Conservation (phyloP, 2,113 vertebrate genomes). For the Salvelinus fontinalis region DNA sequence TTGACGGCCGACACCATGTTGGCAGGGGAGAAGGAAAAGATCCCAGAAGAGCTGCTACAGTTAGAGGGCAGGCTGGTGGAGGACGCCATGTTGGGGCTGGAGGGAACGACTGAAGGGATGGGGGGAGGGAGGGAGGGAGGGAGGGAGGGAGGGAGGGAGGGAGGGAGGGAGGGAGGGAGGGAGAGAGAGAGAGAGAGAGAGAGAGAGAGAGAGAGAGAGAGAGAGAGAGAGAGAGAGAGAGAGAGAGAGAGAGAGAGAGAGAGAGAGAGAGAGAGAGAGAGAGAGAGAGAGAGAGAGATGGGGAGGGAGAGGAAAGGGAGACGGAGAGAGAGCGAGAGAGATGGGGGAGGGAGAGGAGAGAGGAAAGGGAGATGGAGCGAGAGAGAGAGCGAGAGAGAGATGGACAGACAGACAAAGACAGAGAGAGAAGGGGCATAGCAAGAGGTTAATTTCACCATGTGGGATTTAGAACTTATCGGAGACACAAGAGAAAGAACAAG, state of each 20-base stretch:
- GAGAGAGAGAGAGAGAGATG: not conserved
- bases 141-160: not conserved
- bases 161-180: not conserved
- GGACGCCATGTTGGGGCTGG: constrained; percentile 97
- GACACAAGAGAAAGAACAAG: not conserved
- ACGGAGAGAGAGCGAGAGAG: not conserved
- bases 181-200: not conserved
- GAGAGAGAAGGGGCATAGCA: not conserved
- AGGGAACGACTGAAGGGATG: constrained; percentile 85
- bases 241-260: not conserved
- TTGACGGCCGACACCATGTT: constrained; percentile 99
- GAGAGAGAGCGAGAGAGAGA: not conserved
- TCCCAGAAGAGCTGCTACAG: constrained; percentile 96
- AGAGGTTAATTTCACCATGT: not conserved
- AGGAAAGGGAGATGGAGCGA: not conserved
- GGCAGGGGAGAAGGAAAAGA: constrained; percentile 99
- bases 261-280: not conserved
- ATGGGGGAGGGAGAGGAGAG: not conserved
- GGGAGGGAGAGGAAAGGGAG: not conserved
- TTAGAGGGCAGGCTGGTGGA: constrained; percentile 96
- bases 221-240: not conserved
- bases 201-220: not conserved
- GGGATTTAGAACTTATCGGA: not conserved
- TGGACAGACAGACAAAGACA: not conserved
- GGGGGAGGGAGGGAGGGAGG: not conserved